Percentiles rank a stretch among this genome's conserved stretches.
These are phyloP conservation scores for Agelaius tricolor DNA, from an alignment of 2,113 vertebrate genomes.

Conservation along the genomic window DNA sequence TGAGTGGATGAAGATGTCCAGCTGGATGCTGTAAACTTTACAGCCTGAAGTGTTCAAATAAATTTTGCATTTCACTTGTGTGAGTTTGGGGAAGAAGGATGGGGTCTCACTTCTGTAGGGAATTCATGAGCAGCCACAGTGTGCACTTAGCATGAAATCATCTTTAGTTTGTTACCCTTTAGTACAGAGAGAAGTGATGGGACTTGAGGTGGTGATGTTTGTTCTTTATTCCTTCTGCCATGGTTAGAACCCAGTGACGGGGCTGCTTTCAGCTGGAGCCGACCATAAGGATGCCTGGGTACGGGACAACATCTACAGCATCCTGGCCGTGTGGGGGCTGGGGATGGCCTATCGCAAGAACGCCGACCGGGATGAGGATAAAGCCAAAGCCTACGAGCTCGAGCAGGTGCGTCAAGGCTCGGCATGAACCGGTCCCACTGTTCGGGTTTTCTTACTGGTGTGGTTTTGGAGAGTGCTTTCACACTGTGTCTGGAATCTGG, in stretches of 20 bases:
- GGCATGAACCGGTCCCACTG: rapidly evolving
- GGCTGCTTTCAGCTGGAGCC: slow-evolving; percentile 87
- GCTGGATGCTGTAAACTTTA: not conserved
- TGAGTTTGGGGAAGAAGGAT: not conserved
- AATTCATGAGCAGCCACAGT: rapidly evolving
- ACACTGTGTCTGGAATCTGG: rapidly evolving
- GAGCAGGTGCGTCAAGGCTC: slow-evolving; percentile 84
- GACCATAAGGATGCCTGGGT: slow-evolving; percentile 97
- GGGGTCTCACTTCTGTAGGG: not conserved
- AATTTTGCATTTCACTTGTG: not conserved
- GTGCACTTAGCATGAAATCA: not conserved
- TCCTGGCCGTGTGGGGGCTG: slow-evolving; percentile 94
- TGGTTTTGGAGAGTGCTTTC: not conserved
- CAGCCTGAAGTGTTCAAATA: not conserved
- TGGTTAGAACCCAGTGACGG: slow-evolving; percentile 91
- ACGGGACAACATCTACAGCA: slow-evolving; percentile 95
- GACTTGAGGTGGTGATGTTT: not conserved
- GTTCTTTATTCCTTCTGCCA: not conserved
- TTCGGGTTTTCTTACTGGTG: not conserved
- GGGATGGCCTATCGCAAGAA: slow-evolving; percentile 99
- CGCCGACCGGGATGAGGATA: slow-evolving; percentile 95
- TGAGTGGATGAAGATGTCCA: not conserved
- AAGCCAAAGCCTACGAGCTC: slow-evolving; percentile 96
- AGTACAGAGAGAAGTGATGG: not conserved
- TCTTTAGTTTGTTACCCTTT: not conserved